Conservation (phyloP, 2,888 invertebrate genomes). For the Antitype chi region DNA sequence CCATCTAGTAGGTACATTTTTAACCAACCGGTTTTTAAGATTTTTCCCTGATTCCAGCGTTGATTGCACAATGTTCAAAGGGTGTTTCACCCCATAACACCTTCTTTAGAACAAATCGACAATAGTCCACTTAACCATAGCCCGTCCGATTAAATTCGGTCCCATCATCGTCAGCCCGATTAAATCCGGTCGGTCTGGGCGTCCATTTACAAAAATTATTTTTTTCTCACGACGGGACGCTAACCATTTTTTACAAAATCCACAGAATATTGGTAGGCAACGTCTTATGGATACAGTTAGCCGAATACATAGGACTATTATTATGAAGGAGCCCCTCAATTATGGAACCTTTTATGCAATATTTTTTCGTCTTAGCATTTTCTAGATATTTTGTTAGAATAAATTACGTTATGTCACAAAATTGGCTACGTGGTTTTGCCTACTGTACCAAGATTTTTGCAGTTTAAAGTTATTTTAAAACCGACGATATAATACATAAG, state of each 20-base stretch:
- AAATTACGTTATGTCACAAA: background rate
- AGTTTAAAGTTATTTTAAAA: no score
- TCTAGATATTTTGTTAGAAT: conserved; percentile 1
- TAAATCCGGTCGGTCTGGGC: background rate
- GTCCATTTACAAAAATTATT: conserved; percentile 17
- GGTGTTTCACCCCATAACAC: background rate
- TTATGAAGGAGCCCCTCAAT: conserved; percentile 4
- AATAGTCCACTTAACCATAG: background rate
- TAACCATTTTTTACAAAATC: conserved; percentile 13
- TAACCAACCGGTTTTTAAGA: background rate
- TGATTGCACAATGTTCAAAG: background rate
- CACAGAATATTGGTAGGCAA: conserved; percentile 7
- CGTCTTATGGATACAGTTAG: background rate
- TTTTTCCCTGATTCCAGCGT: background rate
- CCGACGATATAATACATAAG: no score
- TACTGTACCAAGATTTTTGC: no score
- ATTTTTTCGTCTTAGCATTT: background rate
- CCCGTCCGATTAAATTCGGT: background rate
- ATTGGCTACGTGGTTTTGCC: background rate
- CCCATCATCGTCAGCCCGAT: background rate
- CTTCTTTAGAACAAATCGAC: background rate
- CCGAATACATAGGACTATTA: conserved; percentile 2
- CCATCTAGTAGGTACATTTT: no score
- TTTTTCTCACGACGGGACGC: conserved; percentile 10
- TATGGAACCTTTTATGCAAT: conserved; percentile 16